phyloP scores from a whole-genome alignment of 2,888 invertebrate species.

The Macrosoma leucophasiata region DNA sequence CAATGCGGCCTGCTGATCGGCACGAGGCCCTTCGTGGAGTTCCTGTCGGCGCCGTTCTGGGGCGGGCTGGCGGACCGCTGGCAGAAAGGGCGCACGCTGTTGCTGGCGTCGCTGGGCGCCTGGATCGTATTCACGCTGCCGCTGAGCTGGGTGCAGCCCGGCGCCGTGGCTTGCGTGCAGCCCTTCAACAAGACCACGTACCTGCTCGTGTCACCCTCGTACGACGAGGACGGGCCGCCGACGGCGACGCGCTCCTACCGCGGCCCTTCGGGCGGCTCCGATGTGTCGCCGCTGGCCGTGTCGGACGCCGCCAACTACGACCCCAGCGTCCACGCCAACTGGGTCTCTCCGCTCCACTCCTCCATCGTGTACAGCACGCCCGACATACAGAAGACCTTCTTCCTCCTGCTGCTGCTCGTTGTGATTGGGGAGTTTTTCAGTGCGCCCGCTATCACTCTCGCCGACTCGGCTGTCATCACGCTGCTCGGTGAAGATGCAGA shows the following conservation, averaged over 20 bases:
- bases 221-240: constrained; percentile 42
- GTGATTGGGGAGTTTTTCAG: constrained; percentile 98
- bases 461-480: constrained; percentile 93
- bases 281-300: constrained; percentile 83
- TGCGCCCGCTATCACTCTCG: constrained; percentile 95
- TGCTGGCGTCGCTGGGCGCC: constrained; percentile 92
- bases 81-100: constrained; percentile 89
- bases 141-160: constrained; percentile 95
- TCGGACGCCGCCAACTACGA: constrained; percentile 86
- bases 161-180: constrained; percentile 90
- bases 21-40: constrained; percentile 97
- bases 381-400: constrained; percentile 97
- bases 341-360: constrained; percentile 94
- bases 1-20: constrained; percentile 97
- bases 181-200: constrained; percentile 73
- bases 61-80: constrained; percentile 94
- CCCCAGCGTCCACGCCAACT: constrained; percentile 79
- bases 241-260: constrained; percentile 42
- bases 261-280: constrained; percentile 42
- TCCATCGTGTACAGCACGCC: constrained; percentile 92
- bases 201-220: constrained; percentile 77
- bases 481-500: constrained; percentile 92
- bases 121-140: constrained; percentile 99
- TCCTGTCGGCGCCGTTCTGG: constrained; percentile 98
- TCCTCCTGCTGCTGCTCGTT: constrained; percentile 92